Percentiles rank a stretch among this genome's conserved stretches.
Conservation (phyloP, 2,888 invertebrate species). For the Ditula angustiorana region DNA sequence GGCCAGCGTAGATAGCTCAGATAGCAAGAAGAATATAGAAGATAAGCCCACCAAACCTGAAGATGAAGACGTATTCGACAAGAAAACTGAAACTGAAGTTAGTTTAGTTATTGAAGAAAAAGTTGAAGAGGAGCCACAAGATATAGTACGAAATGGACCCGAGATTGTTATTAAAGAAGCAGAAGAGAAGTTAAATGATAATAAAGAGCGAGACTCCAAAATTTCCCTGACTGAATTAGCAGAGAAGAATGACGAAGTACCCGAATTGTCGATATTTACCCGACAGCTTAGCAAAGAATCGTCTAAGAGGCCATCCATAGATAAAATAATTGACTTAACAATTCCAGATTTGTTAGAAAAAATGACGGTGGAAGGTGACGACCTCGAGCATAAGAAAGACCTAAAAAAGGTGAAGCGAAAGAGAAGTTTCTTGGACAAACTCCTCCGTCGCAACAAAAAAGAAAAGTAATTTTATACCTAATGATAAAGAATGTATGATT, state of each 20-base stretch:
- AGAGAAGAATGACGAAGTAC: slow-evolving; percentile 73
- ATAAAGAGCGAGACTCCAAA: slow-evolving; percentile 59
- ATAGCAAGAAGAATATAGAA: slow-evolving; percentile 53
- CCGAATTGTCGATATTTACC: slow-evolving; percentile 68
- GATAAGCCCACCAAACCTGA: slow-evolving; percentile 55
- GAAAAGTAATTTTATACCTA: slow-evolving; percentile 54
- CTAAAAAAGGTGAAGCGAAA: slow-evolving; percentile 77
- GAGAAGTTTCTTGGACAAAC: slow-evolving; percentile 80
- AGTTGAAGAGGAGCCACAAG: slow-evolving; percentile 44
- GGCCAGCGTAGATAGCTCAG: slow-evolving; percentile 62
- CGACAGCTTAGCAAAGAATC: slow-evolving; percentile 68
- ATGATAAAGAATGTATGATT: slow-evolving; percentile 59
- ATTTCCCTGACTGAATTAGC: slow-evolving; percentile 68
- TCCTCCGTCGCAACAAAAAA: slow-evolving; percentile 77
- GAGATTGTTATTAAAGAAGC: slow-evolving; percentile 49
- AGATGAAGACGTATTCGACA: slow-evolving; percentile 73
- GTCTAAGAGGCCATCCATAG: slow-evolving; percentile 57
- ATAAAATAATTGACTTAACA: slow-evolving; percentile 67
- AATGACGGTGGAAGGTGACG: slow-evolving; percentile 71
- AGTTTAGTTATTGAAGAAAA: slow-evolving; percentile 45
- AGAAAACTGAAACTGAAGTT: slow-evolving; percentile 51
- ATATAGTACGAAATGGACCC: slow-evolving; percentile 64
- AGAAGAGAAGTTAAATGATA: slow-evolving; percentile 48
- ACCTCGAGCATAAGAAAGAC: slow-evolving; percentile 63
- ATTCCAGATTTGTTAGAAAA: slow-evolving; percentile 77